Evolutionary conservation across 23 tunicate genomes (phyloP).

Genomic region (Oikopleura albicans): DNA sequence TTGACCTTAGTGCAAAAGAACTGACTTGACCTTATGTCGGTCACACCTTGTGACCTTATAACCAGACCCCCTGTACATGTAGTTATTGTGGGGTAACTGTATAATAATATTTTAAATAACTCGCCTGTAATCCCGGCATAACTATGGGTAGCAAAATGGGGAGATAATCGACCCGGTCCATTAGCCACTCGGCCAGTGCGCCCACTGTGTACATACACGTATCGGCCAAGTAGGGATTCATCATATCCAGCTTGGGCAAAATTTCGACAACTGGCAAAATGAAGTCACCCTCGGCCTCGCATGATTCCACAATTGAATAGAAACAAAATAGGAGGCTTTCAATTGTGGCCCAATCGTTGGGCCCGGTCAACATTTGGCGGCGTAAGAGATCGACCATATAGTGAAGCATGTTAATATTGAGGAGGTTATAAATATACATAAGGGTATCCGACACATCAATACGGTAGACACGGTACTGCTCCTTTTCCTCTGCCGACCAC

Average conservation of each 20-base stretch:
- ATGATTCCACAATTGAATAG: slow-evolving; percentile 7
- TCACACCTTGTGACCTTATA: no score
- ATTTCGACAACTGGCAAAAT: neutral
- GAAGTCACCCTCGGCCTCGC: slow-evolving; percentile 14
- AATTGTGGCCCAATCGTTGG: neutral
- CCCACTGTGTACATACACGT: slow-evolving; percentile 19
- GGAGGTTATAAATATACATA: slow-evolving; percentile 58
- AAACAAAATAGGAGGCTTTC: slow-evolving; percentile 3
- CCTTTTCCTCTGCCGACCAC: slow-evolving; percentile 80
- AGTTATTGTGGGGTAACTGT: no score
- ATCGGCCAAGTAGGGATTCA: neutral
- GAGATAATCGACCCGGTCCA: slow-evolving; percentile 30
- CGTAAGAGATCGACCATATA: slow-evolving; percentile 30
- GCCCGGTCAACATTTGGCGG: neutral
- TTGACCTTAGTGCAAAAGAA: no score
- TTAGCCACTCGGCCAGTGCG: slow-evolving; percentile 67
- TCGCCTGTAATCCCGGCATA: slow-evolving; percentile 35
- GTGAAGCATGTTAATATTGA: slow-evolving; percentile 29
- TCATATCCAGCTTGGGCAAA: slow-evolving; percentile 1
- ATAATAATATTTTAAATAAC: no score
- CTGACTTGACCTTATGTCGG: no score
- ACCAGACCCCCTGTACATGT: no score
- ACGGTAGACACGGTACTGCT: slow-evolving; percentile 57
- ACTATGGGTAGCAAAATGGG: slow-evolving; percentile 32
- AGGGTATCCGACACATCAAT: slow-evolving; percentile 81